Evolutionary conservation across 2,888 invertebrate genomes (phyloP), one percentile per base, ranked within the genome.

Genomic region (Chromoteleia sp.): DNA sequence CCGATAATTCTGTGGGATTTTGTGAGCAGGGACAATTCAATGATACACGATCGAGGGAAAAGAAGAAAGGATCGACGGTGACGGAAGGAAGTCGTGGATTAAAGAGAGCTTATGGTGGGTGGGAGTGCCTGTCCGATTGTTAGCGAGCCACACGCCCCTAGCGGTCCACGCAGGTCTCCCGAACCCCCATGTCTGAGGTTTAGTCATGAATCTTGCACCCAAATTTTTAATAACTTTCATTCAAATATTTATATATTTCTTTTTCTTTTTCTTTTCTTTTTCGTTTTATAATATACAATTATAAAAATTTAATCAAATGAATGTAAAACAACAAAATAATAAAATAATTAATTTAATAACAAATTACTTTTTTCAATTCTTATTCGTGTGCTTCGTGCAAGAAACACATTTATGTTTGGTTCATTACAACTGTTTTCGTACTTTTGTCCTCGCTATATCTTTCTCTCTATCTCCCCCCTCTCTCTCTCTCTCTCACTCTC

Each of bases 111-210:
- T 81, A 81, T 84, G 86, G 85, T 87, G 86, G 88, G 85, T 86
- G 89, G 90, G 89, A 91, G 89, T 92, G 92, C 92, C 92, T 92
- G 90, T 91, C 90, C 89, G 91, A 91, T 91, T 92, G 87, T 92
- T 92, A 92, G 92, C 91, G 91, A 91, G 91, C 91, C 89, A 91
- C 88, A 91, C 89, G 90, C 89, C 90, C 90, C 91, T 89, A 89
- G 89, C 89, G 91, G 91, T 91, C 91, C 92, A 91, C 91, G 88
- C 89, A 88, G 87, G 87, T 91, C 90, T 91, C 90, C 91, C 91
- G 87, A 90, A 90, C 90, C 90, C 91, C 90, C 91, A 90, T 89
- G 88, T 89, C 89, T 85, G 85, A 89, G 89, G 89, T 88, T 88
- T 86, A 88, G 88, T 90, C 87, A 89, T 89, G 88, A 91, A 88